These are phyloP conservation scores for Pangasius krempfi DNA, from an alignment of 2,797 vertebrate species.

Conservation along the genomic window DNA sequence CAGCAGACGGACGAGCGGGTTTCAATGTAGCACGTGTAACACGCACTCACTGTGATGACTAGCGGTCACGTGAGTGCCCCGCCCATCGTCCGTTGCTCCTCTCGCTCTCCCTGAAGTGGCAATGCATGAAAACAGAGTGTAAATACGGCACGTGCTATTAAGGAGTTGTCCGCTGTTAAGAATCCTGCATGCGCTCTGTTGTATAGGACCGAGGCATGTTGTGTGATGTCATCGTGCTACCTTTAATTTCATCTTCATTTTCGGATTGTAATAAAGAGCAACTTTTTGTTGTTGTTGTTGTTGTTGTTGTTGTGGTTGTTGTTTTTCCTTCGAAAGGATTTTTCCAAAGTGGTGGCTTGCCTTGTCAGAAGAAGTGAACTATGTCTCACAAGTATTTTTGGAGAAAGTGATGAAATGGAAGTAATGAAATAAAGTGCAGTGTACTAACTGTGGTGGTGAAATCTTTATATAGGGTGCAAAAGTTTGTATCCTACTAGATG, in stretches of 20 bases:
- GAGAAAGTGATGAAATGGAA: neutral
- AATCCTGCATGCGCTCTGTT: constrained; percentile 42
- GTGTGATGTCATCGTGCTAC: constrained; percentile 17
- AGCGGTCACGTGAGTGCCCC: neutral
- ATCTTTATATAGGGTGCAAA: neutral
- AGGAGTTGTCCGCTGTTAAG: neutral
- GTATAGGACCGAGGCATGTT: neutral
- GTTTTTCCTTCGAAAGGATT: neutral
- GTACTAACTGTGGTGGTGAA: neutral
- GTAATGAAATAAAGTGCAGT: neutral
- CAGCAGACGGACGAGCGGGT: neutral
- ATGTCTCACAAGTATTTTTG: neutral
- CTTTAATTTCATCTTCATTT: constrained; percentile 25
- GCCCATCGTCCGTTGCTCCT: neutral
- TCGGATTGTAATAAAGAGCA: constrained; percentile 14
- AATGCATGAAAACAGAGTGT: constrained; percentile 34
- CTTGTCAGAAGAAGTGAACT: neutral
- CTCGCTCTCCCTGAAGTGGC: neutral
- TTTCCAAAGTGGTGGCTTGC: neutral
- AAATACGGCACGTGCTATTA: neutral
- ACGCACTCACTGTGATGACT: constrained; percentile 32
- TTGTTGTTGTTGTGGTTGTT: too few relatives aligned
- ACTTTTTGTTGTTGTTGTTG: neutral
- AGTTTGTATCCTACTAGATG: neutral
- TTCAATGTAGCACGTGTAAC: neutral